These are phyloP conservation scores for Tetramorium simillimum DNA, from an alignment of 1,140 invertebrate genomes.

Conservation along the genomic window DNA sequence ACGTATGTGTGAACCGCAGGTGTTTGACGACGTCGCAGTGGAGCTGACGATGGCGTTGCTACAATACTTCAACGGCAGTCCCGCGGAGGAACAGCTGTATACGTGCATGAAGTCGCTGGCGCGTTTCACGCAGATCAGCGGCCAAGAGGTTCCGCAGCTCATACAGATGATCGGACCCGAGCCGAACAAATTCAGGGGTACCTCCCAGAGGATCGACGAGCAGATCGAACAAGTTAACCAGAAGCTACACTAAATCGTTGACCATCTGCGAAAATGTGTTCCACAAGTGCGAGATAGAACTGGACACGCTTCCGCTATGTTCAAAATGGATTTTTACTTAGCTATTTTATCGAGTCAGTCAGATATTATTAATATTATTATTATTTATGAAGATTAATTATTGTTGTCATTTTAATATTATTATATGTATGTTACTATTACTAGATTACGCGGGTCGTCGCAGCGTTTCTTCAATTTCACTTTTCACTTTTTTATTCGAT, in stretches of 20 bases:
- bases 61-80: slow-evolving; percentile 93
- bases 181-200: slow-evolving; percentile 92
- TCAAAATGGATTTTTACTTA: slow-evolving; percentile 66
- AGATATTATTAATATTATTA: slow-evolving; percentile 57
- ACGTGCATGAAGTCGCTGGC: slow-evolving; percentile 92
- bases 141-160: slow-evolving; percentile 94
- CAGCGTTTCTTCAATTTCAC: neutral
- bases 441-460: neutral
- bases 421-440: slow-evolving; percentile 50
- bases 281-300: slow-evolving; percentile 35
- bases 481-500: slow-evolving; percentile 47
- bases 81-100: slow-evolving; percentile 92
- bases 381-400: slow-evolving; percentile 44
- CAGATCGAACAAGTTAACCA: slow-evolving; percentile 91
- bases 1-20: slow-evolving; percentile 85
- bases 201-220: slow-evolving; percentile 92
- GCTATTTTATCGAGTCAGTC: slow-evolving; percentile 56
- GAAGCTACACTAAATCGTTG: slow-evolving; percentile 85
- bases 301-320: slow-evolving; percentile 24
- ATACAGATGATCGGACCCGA: slow-evolving; percentile 97
- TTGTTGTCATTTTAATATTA: slow-evolving; percentile 47
- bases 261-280: slow-evolving; percentile 35
- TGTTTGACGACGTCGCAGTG: slow-evolving; percentile 97
- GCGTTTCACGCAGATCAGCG: slow-evolving; percentile 92
- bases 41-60: slow-evolving; percentile 96